phyloP scores from a whole-genome alignment of 2,888 invertebrate species.

The Amphiduros pacificus region DNA sequence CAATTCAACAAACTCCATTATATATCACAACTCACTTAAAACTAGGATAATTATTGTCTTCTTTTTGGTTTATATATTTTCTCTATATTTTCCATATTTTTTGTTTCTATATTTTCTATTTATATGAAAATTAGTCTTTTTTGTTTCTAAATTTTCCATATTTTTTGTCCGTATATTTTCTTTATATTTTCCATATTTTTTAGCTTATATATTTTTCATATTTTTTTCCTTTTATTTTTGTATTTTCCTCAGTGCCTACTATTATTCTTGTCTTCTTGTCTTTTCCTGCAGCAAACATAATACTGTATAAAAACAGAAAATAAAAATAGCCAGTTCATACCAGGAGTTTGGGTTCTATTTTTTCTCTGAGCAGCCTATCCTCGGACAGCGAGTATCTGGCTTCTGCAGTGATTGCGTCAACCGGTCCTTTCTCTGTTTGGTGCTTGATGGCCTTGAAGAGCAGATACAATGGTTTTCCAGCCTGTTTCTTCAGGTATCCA shows the following conservation, averaged over 20 bases:
- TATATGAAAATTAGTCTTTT: too few species aligned
- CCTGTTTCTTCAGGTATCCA: constrained; percentile 95
- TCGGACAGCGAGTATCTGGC: constrained; percentile 97
- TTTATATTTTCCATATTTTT: too few species aligned
- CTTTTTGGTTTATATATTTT: not conserved
- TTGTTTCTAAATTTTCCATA: too few species aligned
- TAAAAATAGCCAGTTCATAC: constrained; percentile 43
- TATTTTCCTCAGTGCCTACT: too few species aligned
- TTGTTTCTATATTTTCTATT: too few species aligned
- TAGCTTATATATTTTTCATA: too few species aligned
- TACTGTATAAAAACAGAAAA: too few species aligned
- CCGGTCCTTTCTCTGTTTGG: constrained; percentile 99
- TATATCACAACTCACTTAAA: not conserved
- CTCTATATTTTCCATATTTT: too few species aligned
- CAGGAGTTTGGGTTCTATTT: constrained; percentile 75
- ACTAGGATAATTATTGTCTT: not conserved
- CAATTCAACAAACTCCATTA: not conserved
- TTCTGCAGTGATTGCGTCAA: constrained; percentile 95
- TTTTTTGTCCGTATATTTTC: too few species aligned
- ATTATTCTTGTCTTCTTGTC: too few species aligned
- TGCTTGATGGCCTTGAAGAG: constrained; percentile 98
- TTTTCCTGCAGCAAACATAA: too few species aligned
- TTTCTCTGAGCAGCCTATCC: constrained; percentile 96
- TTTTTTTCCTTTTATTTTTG: too few species aligned
- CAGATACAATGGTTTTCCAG: constrained; percentile 96